Conservation (phyloP, 1,140 invertebrate genomes). For the Lineus longissimus region DNA sequence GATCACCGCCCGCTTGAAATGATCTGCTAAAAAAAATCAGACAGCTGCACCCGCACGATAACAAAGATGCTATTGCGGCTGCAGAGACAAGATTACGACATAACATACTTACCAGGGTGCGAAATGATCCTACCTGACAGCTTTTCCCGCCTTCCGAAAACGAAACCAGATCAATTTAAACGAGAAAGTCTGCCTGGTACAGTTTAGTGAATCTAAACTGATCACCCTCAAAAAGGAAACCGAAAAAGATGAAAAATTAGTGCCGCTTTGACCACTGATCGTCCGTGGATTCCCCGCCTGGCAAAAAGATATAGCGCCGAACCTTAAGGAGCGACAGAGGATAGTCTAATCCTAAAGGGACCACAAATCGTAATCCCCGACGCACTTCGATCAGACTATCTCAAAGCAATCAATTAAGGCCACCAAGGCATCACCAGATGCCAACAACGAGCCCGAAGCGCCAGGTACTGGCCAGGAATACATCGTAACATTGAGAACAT, state of each 20-base stretch:
- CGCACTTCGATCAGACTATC: background rate
- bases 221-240: no score
- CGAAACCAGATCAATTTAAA: no score
- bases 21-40: constrained; percentile 23
- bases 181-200: no score
- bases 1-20: constrained; percentile 24
- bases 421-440: background rate
- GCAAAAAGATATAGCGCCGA: background rate
- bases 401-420: background rate
- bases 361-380: background rate
- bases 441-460: background rate
- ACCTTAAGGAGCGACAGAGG: background rate
- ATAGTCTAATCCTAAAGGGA: background rate
- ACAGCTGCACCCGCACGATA: constrained; percentile 14
- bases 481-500: background rate
- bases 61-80: constrained; percentile 36
- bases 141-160: no score
- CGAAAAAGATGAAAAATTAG: no score
- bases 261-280: no score
- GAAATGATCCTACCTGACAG: constrained; percentile 34
- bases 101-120: constrained; percentile 38
- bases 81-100: constrained; percentile 42
- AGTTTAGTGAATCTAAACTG: no score
- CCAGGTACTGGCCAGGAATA: background rate
- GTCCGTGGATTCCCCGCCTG: background rate